Conservation (phyloP, 2,797 vertebrate species). For the Sylvia borin region DNA sequence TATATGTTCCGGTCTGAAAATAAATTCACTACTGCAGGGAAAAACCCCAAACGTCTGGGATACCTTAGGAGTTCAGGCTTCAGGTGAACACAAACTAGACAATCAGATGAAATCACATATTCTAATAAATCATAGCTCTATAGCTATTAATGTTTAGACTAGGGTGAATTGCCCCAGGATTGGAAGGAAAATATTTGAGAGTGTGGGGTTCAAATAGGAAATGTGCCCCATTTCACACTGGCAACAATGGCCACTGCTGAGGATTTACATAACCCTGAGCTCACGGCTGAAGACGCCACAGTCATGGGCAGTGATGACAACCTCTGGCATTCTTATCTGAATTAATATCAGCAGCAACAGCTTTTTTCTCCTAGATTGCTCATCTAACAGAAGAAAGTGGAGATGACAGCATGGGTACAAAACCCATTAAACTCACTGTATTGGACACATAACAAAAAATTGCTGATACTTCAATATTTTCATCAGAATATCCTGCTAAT, state of each 20-base stretch:
- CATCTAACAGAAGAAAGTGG: neutral
- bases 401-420: neutral
- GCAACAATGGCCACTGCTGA: neutral
- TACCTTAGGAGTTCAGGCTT: neutral
- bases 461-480: neutral
- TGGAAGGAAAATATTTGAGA: neutral
- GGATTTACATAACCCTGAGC: neutral
- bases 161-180: neutral
- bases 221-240: neutral
- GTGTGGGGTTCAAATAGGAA: neutral
- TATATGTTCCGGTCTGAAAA: neutral
- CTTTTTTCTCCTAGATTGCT: neutral
- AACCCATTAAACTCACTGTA: neutral
- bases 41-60: neutral
- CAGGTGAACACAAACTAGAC: neutral
- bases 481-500: neutral
- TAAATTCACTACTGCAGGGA: neutral
- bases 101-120: neutral
- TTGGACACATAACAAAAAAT: neutral
- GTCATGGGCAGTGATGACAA: neutral
- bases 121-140: neutral
- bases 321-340: neutral
- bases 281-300: neutral
- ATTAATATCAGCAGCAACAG: neutral
- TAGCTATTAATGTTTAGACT: neutral